Conservation (phyloP, 2,113 vertebrate species). For the Guaruba guarouba region DNA sequence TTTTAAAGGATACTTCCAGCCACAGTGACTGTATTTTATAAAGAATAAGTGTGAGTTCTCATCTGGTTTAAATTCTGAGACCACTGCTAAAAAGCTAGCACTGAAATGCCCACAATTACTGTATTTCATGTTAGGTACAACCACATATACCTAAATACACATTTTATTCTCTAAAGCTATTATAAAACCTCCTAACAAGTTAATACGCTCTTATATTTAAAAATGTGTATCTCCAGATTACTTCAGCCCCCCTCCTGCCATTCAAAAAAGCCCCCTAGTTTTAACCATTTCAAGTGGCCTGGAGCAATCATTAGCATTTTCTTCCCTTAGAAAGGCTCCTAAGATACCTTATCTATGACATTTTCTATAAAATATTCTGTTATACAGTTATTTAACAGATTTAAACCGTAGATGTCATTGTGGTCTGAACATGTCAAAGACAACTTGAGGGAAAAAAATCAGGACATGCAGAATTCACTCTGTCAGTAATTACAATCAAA, state of each 20-base stretch:
- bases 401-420: constrained; percentile 80
- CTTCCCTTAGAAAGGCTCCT: neutral
- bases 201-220: neutral
- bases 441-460: constrained; percentile 71
- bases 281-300: constrained; percentile 37
- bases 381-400: constrained; percentile 79
- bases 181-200: neutral
- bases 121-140: neutral
- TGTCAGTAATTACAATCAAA: constrained; percentile 88
- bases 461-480: constrained; percentile 75
- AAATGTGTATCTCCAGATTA: neutral
- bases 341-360: neutral
- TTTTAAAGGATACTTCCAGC: neutral
- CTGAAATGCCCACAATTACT: neutral
- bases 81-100: neutral
- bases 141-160: neutral
- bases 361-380: constrained; percentile 67
- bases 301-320: constrained; percentile 52
- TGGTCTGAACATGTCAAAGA: constrained; percentile 79
- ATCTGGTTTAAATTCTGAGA: constrained; percentile 6
- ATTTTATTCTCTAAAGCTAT: neutral
- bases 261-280: neutral
- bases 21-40: neutral
- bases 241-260: neutral
- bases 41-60: neutral